A percentile compares a stretch with the other conserved stretches of the same genome.
Conservation (phyloP, 1,140 invertebrate genomes). For the Paramacrobiotus metropolitanus region DNA sequence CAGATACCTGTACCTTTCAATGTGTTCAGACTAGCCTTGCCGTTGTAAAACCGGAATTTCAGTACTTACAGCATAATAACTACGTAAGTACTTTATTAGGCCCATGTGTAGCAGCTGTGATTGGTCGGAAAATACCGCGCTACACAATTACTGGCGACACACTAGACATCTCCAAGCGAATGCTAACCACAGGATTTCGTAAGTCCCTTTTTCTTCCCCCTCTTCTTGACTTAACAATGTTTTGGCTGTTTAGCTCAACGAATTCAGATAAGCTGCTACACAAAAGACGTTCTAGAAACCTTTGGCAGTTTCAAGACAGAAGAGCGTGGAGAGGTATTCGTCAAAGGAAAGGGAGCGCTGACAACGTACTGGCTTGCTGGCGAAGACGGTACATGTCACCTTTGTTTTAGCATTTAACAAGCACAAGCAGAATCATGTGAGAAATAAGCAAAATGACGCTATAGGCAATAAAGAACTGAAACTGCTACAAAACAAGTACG, state of each 20-base stretch:
- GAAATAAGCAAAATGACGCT: neutral
- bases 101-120: slow-evolving; percentile 68
- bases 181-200: neutral
- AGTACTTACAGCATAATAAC: too few relatives aligned
- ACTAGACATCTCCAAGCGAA: neutral
- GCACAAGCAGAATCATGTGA: too few relatives aligned
- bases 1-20: too few relatives aligned
- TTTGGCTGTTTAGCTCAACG: slow-evolving; percentile 43
- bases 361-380: slow-evolving; percentile 28
- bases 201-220: neutral
- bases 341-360: slow-evolving; percentile 21
- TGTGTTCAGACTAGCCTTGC: too few relatives aligned
- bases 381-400: slow-evolving; percentile 1
- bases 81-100: slow-evolving; percentile 33
- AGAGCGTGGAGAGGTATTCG: slow-evolving; percentile 50
- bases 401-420: too few relatives aligned
- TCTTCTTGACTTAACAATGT: neutral
- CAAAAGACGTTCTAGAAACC: slow-evolving; percentile 60
- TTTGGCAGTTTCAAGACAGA: slow-evolving; percentile 72
- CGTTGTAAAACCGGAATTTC: too few relatives aligned
- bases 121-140: slow-evolving; percentile 29
- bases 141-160: neutral
- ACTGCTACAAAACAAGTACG: neutral
- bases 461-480: slow-evolving; percentile 3
- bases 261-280: slow-evolving; percentile 78